Percentiles rank a stretch among this genome's conserved stretches.
Conservation (phyloP, 2,113 vertebrate species). For the Oreochromis tanganicae region DNA sequence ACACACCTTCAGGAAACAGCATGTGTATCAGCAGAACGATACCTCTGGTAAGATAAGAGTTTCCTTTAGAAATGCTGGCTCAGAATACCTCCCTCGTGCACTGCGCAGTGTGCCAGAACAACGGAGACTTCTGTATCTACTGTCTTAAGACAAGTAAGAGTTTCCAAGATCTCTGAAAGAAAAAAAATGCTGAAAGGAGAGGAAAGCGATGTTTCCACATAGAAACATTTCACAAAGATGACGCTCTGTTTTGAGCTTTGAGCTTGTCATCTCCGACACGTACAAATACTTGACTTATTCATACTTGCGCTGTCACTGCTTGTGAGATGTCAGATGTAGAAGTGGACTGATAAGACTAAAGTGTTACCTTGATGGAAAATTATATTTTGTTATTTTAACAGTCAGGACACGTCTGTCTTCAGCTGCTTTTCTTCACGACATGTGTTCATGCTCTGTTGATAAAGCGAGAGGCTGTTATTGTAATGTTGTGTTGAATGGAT, state of each 20-base stretch:
- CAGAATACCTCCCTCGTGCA: neutral
- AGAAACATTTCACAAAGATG: neutral
- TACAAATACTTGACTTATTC: conserved; percentile 18
- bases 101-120: neutral
- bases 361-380: conserved; percentile 37
- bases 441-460: conserved; percentile 18
- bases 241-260: neutral
- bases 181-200: conserved; percentile 35
- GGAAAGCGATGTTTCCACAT: conserved; percentile 23
- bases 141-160: neutral
- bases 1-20: conserved; percentile 29
- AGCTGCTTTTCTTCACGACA: neutral
- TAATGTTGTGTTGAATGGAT: neutral
- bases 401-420: conserved; percentile 18
- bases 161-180: conserved; percentile 26
- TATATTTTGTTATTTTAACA: conserved; percentile 38
- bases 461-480: neutral
- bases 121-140: neutral
- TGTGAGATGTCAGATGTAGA: conserved; percentile 24
- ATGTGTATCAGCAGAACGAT: conserved; percentile 41
- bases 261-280: neutral
- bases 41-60: conserved; percentile 25
- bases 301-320: neutral
- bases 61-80: conserved; percentile 17
- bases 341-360: conserved; percentile 34